Conservation (phyloP, 2,888 invertebrate genomes). For the Molanna angustata region DNA sequence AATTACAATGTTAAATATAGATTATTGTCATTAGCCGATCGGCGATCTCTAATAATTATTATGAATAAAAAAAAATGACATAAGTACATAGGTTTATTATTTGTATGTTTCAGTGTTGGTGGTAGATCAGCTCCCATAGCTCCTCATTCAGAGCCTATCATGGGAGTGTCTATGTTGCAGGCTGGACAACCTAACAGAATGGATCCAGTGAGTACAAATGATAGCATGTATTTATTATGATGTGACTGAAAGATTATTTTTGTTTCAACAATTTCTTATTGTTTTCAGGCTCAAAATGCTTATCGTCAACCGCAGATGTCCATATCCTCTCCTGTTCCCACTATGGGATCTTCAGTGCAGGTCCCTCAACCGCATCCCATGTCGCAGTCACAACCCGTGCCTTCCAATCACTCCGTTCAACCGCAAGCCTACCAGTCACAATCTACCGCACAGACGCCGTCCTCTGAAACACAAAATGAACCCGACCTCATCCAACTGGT, state of each 20-base stretch:
- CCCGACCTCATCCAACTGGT: constrained; percentile 33
- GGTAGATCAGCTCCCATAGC: constrained; percentile 12
- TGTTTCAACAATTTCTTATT: too few relatives aligned
- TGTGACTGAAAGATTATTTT: too few relatives aligned
- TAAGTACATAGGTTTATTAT: too few relatives aligned
- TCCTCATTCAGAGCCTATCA: constrained; percentile 11
- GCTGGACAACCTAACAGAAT: constrained; percentile 7
- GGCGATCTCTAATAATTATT: too few relatives aligned
- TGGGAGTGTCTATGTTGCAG: constrained; percentile 3
- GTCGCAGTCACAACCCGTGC: constrained; percentile 47
- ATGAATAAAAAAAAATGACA: too few relatives aligned
- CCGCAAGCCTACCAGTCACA: constrained; percentile 11
- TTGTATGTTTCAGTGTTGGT: constrained; percentile 14
- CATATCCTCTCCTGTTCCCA: constrained; percentile 43
- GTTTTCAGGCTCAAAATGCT: constrained; percentile 16
- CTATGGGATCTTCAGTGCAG: constrained; percentile 36
- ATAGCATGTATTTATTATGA: too few relatives aligned
- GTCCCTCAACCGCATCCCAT: constrained; percentile 39
- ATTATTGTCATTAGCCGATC: too few relatives aligned
- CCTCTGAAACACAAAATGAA: constrained; percentile 7
- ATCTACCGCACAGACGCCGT: background rate
- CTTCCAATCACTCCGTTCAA: constrained; percentile 5
- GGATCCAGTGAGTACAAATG: too few relatives aligned
- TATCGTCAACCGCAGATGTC: constrained; percentile 50
- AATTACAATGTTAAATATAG: too few relatives aligned